Evolutionary conservation across 1,140 invertebrate genomes (phyloP), one percentile per base, ranked within the genome.

Genomic region (Acromyrmex charruanus): DNA sequence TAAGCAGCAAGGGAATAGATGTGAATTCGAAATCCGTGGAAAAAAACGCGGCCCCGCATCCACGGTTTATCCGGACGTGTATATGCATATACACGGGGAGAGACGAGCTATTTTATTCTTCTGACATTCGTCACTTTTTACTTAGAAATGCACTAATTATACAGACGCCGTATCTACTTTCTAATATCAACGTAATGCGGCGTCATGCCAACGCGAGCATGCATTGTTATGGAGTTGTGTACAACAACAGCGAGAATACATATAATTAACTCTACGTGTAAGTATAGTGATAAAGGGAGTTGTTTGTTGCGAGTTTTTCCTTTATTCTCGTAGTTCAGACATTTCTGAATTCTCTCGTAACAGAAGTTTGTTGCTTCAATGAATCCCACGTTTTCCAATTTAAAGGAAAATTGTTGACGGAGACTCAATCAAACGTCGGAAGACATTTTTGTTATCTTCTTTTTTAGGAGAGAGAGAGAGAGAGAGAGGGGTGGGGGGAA

Each of bases 21-120:
- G 77, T 53, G 66, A 86, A 88, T 89, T 89, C 87, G 69, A 84
- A 74, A 84, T 75, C 59, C 55, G 69, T 44, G 69, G 69, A 75
- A 44, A 75, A 74, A 75, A 75, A 84, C 69, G 80, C 25, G 39
- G n/a, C 1, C 18, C 35, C 35, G 31, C 53, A 16, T 51, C 39
- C 77, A 18, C 53, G 66, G 79, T 58, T 82, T 44, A 53, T 69
- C 53, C 49, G 31, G 14, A 16, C 21, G 44, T 21, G 61, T 31
- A 49, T 31, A 49, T 21, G 16, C 31, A 3, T 28, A 44, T 21
- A 4, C n/a, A 18, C 7, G 21, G 14, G 18, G 51, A 18, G 21
- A 18, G 14, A 35, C 12, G 51, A 21, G 55, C 51, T 77, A 55
- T 72, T 84, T 59, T n/a, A 68, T 88, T 10, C n/a, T 31, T 14